Base-by-base conservation (phyloP, 1,140 invertebrate genomes). In the Brachionus calyciflorus region DNA sequence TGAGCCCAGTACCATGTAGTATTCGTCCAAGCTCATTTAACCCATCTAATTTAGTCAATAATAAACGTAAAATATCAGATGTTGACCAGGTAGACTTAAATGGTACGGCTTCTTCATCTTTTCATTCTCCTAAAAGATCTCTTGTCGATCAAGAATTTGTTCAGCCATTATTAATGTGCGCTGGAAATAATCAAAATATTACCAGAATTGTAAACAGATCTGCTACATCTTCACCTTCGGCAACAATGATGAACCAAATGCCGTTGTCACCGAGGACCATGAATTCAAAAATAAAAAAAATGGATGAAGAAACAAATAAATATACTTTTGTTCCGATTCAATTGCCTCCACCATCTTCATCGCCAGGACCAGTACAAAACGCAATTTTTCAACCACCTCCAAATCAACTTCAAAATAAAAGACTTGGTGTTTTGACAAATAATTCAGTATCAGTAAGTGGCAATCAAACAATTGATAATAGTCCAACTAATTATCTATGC, bases 261-360 rank as follows among this genome's bases (percentile, higher is more conserved):
- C 55, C 28, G 3, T 30, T 37, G 14, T 60, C 55, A 37, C 55
- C 55, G 2, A 60, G 55, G 12, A 37, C 33, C 14, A 14, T 17
- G 14, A 44, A 63, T 63, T 10, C 14, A 21, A 65, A 21, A 44
- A 44, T 30, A 24, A 24, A 26, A 26, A 65, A 65, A 21, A 24
- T 26, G 12, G 60, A 65, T 14, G 60, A 65, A 24, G 60, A 40
- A 51, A 19, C 69, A 7, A 73, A 55, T 49, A 55, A 73, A 51
- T 73, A 73, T 19, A 73, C 69, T 9, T 73, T 73, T 55, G 40
- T 73, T 51, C 69, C 69, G 14, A 73, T 73, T 37, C 69, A 73
- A 46, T 17, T 73, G 9, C 69, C 69, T 26, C 46, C 46, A 19
- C 14, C 33, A 19, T 33, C 46, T 26, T 49, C 46, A 28, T 73